Evolutionary conservation across 2,113 vertebrate genomes (phyloP), one percentile per base, ranked within the genome.

Genomic region (Hydrochoerus hydrochaeris): DNA sequence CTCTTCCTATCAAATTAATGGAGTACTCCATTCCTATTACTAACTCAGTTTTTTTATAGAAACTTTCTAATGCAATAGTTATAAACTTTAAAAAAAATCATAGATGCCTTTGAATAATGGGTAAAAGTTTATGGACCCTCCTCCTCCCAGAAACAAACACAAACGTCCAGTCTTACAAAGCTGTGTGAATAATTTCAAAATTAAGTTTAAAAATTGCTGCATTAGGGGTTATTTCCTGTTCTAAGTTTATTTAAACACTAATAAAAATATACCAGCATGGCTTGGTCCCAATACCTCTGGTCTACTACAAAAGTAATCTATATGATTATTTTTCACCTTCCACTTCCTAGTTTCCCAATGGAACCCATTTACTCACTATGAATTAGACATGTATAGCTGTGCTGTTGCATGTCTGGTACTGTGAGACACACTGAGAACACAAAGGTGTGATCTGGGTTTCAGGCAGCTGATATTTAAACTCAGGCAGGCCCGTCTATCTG

Each of bases 101-200:
- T 35, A 84, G 7, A 62, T 63, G 63, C 16, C 24, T 88, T 92
- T 73, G 26, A 87, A 58, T 81, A 82, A 87, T 75, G 69, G 12
- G 38, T 65, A 95, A 78, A 85, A 60, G 7, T 71, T 14, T 60
- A 83, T 28, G 4, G 19, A 58, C 8, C 3, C 16, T 89, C 32
- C 88, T 52, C 35, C 85, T 52, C 35, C 46, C 4, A 41, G 82
- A 97, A 90, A 87, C 26, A 89, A 86, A 67, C 26, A 75, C 24
- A 58, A 78, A 88, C 14, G 3, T 7, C 17, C 32, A n/a, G 24
- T 14, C 8, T 95, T 69, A 77, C 17, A 78, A 96, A 90, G 60
- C 46, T 62, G 57, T 67, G 35, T 44, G 94, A 81, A 95, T 75
- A 87, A 91, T 52, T 85, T 92, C 46, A 90, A 90, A 90, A 28